These are phyloP conservation scores for Hipposideros larvatus DNA, from an alignment of 2,797 vertebrate genomes.

Conservation along the genomic window DNA sequence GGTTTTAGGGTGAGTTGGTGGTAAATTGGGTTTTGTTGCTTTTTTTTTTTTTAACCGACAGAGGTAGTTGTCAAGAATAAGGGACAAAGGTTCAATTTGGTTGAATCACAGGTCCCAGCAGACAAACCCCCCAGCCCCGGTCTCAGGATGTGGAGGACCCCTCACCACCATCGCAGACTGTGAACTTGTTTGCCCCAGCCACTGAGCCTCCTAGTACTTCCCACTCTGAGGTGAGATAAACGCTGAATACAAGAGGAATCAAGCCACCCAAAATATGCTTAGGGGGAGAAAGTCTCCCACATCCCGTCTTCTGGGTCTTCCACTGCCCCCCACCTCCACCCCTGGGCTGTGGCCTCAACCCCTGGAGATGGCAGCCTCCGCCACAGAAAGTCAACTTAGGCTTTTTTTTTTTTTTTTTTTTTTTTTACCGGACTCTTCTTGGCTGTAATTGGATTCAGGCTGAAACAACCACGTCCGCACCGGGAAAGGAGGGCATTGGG, in stretches of 20 bases:
- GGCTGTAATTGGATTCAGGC: slow-evolving; percentile 84
- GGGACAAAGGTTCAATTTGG: not conserved
- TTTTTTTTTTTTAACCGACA: not conserved
- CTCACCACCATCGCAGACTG: not conserved
- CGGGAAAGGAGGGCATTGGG: slow-evolving; percentile 81
- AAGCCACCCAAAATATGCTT: slow-evolving; percentile 73
- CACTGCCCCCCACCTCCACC: not conserved
- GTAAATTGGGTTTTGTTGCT: not conserved
- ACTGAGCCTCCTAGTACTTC: not conserved
- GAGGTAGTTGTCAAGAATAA: not conserved
- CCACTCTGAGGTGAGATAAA: slow-evolving; percentile 54
- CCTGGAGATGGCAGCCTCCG: slow-evolving; percentile 81
- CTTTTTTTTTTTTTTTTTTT: too few relatives aligned
- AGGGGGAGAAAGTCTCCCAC: slow-evolving; percentile 69
- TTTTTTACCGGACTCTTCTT: slow-evolving; percentile 9
- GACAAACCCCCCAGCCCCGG: not conserved
- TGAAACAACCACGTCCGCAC: slow-evolving; percentile 83
- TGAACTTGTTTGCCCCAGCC: not conserved
- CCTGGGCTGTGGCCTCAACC: slow-evolving; percentile 48
- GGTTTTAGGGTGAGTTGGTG: not conserved
- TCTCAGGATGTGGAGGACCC: not conserved
- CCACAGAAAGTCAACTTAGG: slow-evolving; percentile 75
- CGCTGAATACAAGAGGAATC: slow-evolving; percentile 66
- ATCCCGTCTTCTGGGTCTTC: slow-evolving; percentile 34
- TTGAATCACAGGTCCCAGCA: not conserved